Evolutionary conservation across 2,113 vertebrate genomes (phyloP), one percentile per base, ranked within the genome.

Genomic region (Agapornis roseicollis): DNA sequence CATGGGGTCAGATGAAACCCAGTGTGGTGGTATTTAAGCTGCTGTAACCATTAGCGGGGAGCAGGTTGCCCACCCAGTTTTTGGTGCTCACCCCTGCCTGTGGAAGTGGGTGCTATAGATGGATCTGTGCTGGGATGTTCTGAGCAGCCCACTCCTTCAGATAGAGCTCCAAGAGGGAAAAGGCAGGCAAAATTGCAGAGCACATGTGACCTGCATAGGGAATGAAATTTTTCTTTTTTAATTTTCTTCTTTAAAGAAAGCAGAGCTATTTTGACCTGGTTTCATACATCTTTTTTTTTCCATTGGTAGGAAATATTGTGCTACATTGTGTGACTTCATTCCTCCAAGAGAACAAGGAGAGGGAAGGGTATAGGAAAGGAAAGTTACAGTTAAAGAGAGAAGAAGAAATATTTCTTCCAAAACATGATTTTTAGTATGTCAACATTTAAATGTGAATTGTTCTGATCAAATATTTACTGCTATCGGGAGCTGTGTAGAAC

Each of bases 381-480:
- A 94, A 94, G 61, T 92, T 94, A 83, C 0, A 0, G 58, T 73
- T 89, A 73, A 95, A 72, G 16, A 2, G 2, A 0, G 2, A 86
- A 82, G 35, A 88, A 74, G 53, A 91, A 93, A 70, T 77, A 69
- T 90, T 96, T 96, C 66, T 92, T 80, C 66, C 44, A 79, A 96
- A 96, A 70, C 61, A 76, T 8, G 37, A 80, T 90, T 94, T 95
- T 95, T 94, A 85, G 64, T 87, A 89, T 94, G 88, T 96, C 95
- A 96, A 96, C 95, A 96, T 95, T 94, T 92, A 85, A 94, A 93
- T 90, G 61, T 76, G 92, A 89, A 95, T 96, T 95, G 92, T 96
- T 97, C 96, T 95, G 92, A 95, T 96, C 93, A 96, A 96, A 97
- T 96, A 96, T 97, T 97, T 96, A 96, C 94, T 93, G 95, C 93